Evolutionary conservation across 2,888 invertebrate genomes (phyloP), one percentile per base, ranked within the genome.

Genomic region (Phaedon cochleariae): DNA sequence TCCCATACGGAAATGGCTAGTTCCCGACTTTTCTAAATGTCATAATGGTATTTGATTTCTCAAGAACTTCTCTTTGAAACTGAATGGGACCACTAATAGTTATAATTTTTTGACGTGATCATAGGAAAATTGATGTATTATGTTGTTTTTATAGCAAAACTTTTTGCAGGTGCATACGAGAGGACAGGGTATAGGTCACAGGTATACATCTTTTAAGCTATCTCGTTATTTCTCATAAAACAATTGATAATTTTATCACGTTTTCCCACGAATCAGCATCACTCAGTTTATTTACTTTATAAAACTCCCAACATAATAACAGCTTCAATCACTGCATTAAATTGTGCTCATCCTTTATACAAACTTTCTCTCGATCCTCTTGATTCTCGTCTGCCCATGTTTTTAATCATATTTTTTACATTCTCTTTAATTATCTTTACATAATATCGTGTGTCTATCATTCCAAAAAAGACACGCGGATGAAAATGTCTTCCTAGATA

Each of bases 341-440:
- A 46, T 26, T 45, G 31, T 26, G 22, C 18, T 57, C 45, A 57
- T 57, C 57, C 55, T 31, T 26, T 3, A 26, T 26, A 26, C 26
- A 26, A 26, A 57, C 45, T 45, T 22, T 45, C 57, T 57, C 46
- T 57, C 15, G 15, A n/a, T 41, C 15, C 45, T 57, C 41, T 57
- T 46, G 57, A 29, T 45, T 20, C 10, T 57, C 46, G 17, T 57
- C 26, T 45, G 57, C 45, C 21, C 57, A 57, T 41, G 57, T 41
- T 45, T 57, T 41, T 20, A 45, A 57, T 22, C 9, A 37, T 10
- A 55, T 41, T 41, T 54, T 41, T 34, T 20, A 55, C 55, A 41
- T 55, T 55, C 55, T 55, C 55, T 17, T 29, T 10, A 5, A 46
- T 46, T 22, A 57, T 45, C 46, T 57, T 57, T 57, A 57, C 57